phyloP scores from a whole-genome alignment of 2,888 invertebrate genomes.

The Eupsilia transversa region DNA sequence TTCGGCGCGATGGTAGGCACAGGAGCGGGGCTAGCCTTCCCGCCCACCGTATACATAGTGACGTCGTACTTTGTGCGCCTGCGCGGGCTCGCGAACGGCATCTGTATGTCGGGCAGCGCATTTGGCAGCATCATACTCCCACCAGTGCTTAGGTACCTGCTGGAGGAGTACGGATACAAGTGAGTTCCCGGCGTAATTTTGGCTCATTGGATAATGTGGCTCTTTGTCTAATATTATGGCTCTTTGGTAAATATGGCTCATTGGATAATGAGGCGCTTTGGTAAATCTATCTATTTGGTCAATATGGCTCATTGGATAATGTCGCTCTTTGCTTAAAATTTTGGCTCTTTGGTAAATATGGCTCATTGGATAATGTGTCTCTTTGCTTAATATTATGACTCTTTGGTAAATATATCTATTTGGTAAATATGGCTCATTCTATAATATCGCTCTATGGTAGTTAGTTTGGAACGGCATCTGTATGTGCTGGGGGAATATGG shows the following conservation, averaged over 20 bases:
- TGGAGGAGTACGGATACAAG: conserved; percentile 94
- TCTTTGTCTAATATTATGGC: background rate
- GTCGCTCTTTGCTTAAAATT: background rate
- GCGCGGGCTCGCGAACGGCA: conserved; percentile 95
- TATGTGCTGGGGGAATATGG: no score
- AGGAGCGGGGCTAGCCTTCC: conserved; percentile 96
- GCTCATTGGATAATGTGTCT: background rate
- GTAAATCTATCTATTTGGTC: no score
- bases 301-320: background rate
- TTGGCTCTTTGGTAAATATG: background rate
- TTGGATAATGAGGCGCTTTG: background rate
- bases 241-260: background rate
- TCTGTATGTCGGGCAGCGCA: conserved; percentile 97
- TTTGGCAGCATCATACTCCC: conserved; percentile 96
- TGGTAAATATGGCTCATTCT: background rate
- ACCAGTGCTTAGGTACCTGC: conserved; percentile 93
- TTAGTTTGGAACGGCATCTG: no score
- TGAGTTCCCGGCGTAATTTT: conserved; percentile 76
- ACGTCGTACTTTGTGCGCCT: conserved; percentile 95
- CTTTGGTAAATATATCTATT: background rate
- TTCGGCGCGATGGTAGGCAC: conserved; percentile 95
- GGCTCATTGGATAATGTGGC: background rate
- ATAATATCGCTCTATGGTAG: no score
- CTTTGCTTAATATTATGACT: background rate
- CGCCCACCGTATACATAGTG: conserved; percentile 97